Evolutionary conservation across 2,113 vertebrate species (phyloP), one percentile per base, ranked within the genome.

Genomic region (Gymnogyps californianus): DNA sequence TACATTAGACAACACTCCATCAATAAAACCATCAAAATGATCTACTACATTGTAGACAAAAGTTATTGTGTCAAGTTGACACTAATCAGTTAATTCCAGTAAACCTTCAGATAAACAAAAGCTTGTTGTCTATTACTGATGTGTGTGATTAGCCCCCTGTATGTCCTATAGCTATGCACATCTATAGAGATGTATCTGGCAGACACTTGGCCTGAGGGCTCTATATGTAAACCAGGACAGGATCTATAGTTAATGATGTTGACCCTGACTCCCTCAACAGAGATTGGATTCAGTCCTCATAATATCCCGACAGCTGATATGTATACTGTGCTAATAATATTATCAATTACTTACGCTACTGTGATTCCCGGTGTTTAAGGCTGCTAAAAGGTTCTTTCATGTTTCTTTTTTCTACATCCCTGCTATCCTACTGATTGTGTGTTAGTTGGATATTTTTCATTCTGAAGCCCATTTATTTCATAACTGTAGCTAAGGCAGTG

Each of bases 81-180:
- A 99, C 99, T 99, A 99, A 99, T 99, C 99, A 98, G 99, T 98
- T 99, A 99, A 99, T 99, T 99, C 99, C 99, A 99, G 99, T 98
- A 99, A 99, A 99, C 98, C 99, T 98, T 97, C 98, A 98, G 97
- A 98, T 98, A 98, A 99, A 99, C 99, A 99, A 99, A 99, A 98
- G 99, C 97, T 98, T 98, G 98, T 99, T 99, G 99, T 99, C 99
- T 98, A 94, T 98, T 97, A 98, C 98, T 98, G 99, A 99, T 98
- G 99, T 98, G 98, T 99, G 98, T 98, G 98, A 98, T 99, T 99
- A 98, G 98, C 98, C 98, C 97, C 97, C 96, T 93, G 98, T 98
- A 98, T 92, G 98, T 99, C 98, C 98, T 96, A 98, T 98, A 97
- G 98, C 97, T 97, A 94, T 98, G 97, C 96, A 98, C 98, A 98